phyloP scores from a whole-genome alignment of 2,888 invertebrate species.

The Harpagoxenus sublaevis region DNA sequence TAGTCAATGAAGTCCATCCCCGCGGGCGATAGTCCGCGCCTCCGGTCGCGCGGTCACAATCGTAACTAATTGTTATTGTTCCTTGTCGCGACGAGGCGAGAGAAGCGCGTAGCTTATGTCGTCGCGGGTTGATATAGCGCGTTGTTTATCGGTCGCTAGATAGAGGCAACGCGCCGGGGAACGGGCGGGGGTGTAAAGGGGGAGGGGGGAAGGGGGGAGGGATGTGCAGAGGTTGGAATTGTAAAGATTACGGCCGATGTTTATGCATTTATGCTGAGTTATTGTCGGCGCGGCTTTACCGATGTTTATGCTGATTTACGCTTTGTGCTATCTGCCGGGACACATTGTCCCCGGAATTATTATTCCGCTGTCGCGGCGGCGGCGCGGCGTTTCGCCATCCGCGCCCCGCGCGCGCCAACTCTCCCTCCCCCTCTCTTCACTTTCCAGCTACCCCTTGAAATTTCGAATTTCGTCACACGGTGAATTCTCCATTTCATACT shows the following conservation, averaged over 20 bases:
- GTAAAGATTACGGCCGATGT: slow-evolving; percentile 84
- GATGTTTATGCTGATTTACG: slow-evolving; percentile 86
- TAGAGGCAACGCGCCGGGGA: slow-evolving; percentile 7
- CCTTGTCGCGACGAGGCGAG: slow-evolving; percentile 69
- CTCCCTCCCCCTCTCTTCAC: background rate
- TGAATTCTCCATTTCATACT: slow-evolving; percentile 44
- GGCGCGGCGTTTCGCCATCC: slow-evolving; percentile 66
- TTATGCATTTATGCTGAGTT: slow-evolving; percentile 86
- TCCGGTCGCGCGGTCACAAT: slow-evolving; percentile 62
- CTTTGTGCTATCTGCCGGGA: slow-evolving; percentile 86
- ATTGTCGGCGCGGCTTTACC: slow-evolving; percentile 85
- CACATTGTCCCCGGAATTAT: slow-evolving; percentile 85
- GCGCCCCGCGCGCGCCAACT: slow-evolving; percentile 28
- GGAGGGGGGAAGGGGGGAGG: background rate
- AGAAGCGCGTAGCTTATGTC: slow-evolving; percentile 75
- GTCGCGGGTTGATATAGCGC: slow-evolving; percentile 77
- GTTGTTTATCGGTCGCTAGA: slow-evolving; percentile 80
- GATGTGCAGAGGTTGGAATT: slow-evolving; percentile 71
- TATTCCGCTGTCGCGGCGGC: slow-evolving; percentile 78
- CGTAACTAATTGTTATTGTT: slow-evolving; percentile 78
- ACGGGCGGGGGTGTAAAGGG: background rate
- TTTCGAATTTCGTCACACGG: slow-evolving; percentile 66
- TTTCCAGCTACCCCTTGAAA: slow-evolving; percentile 55
- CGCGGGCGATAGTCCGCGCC: background rate
- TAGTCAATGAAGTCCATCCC: too few species aligned